phyloP scores from a whole-genome alignment of 1,140 invertebrate genomes.

The Hyles vespertilio region DNA sequence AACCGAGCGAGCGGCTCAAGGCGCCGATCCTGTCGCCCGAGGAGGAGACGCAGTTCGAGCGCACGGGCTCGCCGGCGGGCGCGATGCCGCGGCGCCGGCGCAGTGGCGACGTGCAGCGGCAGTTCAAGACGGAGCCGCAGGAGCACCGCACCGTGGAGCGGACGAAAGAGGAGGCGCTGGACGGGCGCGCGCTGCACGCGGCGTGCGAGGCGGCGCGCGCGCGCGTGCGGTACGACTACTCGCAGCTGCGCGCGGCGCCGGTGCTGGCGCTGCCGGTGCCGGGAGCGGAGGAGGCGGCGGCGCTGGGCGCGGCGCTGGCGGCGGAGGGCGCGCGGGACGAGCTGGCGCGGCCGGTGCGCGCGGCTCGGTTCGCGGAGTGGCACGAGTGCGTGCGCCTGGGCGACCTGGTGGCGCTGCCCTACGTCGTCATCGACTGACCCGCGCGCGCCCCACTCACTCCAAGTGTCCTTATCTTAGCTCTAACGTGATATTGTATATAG shows the following conservation, averaged over 20 bases:
- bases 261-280: slow-evolving; percentile 33
- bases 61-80: slow-evolving; percentile 11
- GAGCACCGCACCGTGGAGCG: slow-evolving; percentile 53
- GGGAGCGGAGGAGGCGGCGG: slow-evolving; percentile 11
- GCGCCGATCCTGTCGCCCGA: slow-evolving; percentile 33
- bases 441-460: slow-evolving; percentile 26
- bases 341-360: slow-evolving; percentile 43
- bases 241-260: slow-evolving; percentile 33
- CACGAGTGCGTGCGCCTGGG: slow-evolving; percentile 84
- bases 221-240: slow-evolving; percentile 30
- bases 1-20: slow-evolving; percentile 49
- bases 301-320: slow-evolving; percentile 13
- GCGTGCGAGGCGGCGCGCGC: slow-evolving; percentile 16
- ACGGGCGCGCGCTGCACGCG: slow-evolving; percentile 24
- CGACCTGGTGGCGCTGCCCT: slow-evolving; percentile 88
- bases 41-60: slow-evolving; percentile 26
- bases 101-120: slow-evolving; percentile 16
- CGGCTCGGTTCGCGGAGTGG: slow-evolving; percentile 84
- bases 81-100: background rate
- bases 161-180: slow-evolving; percentile 47
- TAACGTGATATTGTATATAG: slow-evolving; percentile 37
- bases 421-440: slow-evolving; percentile 91
- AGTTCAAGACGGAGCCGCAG: slow-evolving; percentile 33
- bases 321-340: slow-evolving; percentile 29
- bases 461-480: slow-evolving; percentile 65